Conservation (phyloP, 1,140 invertebrate genomes). For the Ladona fulva region DNA sequence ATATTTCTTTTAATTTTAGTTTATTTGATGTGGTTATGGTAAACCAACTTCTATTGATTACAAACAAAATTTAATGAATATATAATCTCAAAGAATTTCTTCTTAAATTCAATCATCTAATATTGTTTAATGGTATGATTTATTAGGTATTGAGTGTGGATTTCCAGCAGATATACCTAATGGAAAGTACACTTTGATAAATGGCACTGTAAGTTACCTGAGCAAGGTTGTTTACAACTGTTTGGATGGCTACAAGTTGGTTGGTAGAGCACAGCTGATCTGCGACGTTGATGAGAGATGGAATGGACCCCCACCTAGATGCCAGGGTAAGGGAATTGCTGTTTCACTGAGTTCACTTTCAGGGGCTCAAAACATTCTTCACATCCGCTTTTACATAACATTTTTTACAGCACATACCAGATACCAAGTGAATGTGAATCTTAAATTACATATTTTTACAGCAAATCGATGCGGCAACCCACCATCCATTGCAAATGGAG, state of each 20-base stretch:
- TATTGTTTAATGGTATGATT: no score
- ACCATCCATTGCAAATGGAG: conserved; percentile 58
- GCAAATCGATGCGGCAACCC: conserved; percentile 69
- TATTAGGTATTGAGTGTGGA: conserved; percentile 76
- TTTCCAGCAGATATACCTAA: conserved; percentile 76
- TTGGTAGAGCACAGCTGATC: conserved; percentile 65
- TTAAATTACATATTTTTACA: conserved; percentile 30
- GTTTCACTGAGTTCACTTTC: no score
- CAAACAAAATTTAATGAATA: no score
- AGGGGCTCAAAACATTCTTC: background rate
- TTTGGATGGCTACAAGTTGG: conserved; percentile 73
- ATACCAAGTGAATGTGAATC: background rate
- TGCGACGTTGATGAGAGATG: conserved; percentile 88
- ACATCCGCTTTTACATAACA: background rate
- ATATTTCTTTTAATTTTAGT: no score
- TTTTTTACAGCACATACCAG: no score
- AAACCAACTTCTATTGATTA: no score
- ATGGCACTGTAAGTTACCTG: conserved; percentile 73
- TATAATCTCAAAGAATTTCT: no score
- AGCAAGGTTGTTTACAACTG: conserved; percentile 79
- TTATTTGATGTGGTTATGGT: no score
- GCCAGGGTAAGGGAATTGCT: conserved; percentile 54
- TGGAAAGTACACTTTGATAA: conserved; percentile 70
- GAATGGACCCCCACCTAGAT: conserved; percentile 86
- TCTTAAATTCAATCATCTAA: no score